phyloP scores from a whole-genome alignment of 2,113 vertebrate genomes.

The Todiramphus saurophagus region DNA sequence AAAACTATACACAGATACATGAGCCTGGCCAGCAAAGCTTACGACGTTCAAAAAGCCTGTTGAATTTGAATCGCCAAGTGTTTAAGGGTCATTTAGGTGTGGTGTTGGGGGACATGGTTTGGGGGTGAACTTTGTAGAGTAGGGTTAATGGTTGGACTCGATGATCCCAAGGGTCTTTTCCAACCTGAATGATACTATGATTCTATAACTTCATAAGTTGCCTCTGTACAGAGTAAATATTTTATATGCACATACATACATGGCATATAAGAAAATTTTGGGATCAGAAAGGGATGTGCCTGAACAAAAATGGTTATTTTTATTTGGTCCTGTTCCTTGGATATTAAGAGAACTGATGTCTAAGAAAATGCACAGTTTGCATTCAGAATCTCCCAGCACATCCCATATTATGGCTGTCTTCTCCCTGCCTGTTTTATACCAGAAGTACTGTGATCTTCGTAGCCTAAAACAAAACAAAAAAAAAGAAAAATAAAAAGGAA shows the following conservation, averaged over 20 bases:
- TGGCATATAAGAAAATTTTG: not conserved
- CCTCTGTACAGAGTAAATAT: not conserved
- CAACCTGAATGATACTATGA: too few relatives aligned
- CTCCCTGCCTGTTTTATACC: not conserved
- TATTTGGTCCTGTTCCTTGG: not conserved
- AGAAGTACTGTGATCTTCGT: not conserved
- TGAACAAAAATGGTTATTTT: not conserved
- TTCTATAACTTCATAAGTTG: not conserved
- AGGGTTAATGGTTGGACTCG: too few relatives aligned
- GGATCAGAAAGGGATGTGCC: not conserved
- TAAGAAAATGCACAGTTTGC: not conserved
- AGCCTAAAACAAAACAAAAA: not conserved
- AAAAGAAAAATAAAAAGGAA: not conserved
- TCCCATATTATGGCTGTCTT: not conserved
- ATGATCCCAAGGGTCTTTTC: too few relatives aligned
- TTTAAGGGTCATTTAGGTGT: too few relatives aligned
- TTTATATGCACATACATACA: not conserved
- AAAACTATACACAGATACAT: not conserved
- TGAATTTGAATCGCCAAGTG: not conserved
- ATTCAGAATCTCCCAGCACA: not conserved
- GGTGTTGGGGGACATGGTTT: too few relatives aligned
- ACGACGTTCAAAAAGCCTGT: constrained; percentile 9
- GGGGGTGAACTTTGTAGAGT: too few relatives aligned
- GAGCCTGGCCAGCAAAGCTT: not conserved
- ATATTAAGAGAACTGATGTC: not conserved